Evolutionary conservation across 2,888 invertebrate species (phyloP).

Genomic region (Erpobdella octoculata): DNA sequence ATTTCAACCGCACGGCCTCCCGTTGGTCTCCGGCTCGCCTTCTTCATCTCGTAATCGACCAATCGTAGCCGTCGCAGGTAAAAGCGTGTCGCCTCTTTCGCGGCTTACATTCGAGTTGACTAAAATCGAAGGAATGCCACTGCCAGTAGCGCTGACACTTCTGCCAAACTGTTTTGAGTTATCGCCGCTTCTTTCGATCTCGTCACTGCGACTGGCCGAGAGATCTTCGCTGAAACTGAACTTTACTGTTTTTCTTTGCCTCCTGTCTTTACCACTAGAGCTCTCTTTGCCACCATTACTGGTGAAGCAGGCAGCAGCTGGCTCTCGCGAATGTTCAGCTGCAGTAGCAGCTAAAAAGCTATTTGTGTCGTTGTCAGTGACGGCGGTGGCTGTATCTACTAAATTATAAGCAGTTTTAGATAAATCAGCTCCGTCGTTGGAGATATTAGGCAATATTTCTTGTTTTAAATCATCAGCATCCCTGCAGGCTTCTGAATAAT

Average conservation of each 20-base stretch:
- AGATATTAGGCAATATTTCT: not conserved
- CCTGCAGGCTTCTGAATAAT: not conserved
- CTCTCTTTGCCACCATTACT: not conserved
- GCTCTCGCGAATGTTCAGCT: not conserved
- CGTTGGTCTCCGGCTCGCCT: no score
- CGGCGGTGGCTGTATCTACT: no score
- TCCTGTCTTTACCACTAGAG: not conserved
- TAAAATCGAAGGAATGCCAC: no score
- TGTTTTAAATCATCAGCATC: not conserved
- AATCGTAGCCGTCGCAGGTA: no score
- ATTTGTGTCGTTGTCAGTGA: no score
- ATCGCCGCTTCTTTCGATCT: not conserved
- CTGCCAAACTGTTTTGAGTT: no score
- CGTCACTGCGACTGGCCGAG: not conserved
- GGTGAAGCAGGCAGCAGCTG: not conserved
- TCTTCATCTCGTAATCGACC: no score
- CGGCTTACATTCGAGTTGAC: no score
- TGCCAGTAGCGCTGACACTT: no score
- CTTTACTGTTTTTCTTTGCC: not conserved
- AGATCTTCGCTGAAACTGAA: slow-evolving; percentile 15
- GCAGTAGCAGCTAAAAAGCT: no score
- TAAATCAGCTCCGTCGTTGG: not conserved
- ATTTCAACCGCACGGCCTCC: no score
- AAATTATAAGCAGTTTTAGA: not conserved
- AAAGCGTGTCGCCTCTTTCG: no score